Conservation (phyloP, 2,797 vertebrate species). For the Falco concolor region DNA sequence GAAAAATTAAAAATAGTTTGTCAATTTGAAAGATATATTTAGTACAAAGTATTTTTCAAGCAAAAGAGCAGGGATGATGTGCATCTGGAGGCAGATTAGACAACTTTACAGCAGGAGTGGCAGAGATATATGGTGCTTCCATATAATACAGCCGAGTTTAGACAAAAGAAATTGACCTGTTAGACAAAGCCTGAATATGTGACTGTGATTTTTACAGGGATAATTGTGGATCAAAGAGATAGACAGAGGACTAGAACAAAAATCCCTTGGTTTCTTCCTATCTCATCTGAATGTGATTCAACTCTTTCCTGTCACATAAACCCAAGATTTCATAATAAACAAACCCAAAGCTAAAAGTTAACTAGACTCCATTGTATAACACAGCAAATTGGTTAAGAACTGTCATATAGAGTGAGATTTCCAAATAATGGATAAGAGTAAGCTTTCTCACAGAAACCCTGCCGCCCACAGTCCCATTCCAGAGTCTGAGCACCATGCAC, state of each 20-base stretch:
- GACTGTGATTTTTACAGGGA: background rate
- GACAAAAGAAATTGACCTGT: constrained; percentile 4
- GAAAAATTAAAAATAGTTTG: constrained; percentile 69
- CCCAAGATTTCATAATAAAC: background rate
- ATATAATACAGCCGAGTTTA: background rate
- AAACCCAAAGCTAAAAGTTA: background rate
- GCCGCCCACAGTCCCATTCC: background rate
- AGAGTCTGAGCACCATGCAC: background rate
- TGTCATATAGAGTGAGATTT: background rate
- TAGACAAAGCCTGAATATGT: constrained; percentile 3
- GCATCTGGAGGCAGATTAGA: constrained; percentile 28
- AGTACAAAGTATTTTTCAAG: constrained; percentile 42
- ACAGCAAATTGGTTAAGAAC: background rate
- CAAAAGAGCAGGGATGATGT: background rate
- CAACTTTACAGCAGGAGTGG: constrained; percentile 4
- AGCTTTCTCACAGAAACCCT: background rate
- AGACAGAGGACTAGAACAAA: background rate
- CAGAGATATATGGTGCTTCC: background rate
- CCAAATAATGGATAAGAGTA: background rate
- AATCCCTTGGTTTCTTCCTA: background rate
- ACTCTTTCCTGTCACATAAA: background rate
- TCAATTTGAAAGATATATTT: constrained; percentile 66
- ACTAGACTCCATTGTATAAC: background rate
- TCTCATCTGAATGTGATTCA: background rate
- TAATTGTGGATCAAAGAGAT: background rate